A percentile compares a stretch with the other conserved stretches of the same genome.
phyloP scores from a whole-genome alignment of 2,797 vertebrate genomes.

The Oryzias dopingdopingensis region DNA sequence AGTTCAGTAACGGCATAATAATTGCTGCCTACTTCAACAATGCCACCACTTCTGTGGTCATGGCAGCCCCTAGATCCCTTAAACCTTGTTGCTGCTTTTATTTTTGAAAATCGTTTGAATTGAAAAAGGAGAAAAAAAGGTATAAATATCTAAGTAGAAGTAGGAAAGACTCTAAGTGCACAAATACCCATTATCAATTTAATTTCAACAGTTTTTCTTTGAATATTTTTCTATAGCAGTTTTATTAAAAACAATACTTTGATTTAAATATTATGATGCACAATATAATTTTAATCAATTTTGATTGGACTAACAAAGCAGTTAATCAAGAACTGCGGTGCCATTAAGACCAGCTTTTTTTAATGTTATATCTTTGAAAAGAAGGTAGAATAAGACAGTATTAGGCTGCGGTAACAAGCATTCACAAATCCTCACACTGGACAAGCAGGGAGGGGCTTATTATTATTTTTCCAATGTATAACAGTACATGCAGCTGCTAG shows the following conservation, averaged over 20 bases:
- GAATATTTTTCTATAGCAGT: background rate
- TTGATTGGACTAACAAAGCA: no score
- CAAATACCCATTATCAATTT: background rate
- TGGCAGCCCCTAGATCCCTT: conserved; percentile 41
- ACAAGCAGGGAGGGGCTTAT: no score
- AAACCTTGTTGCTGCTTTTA: conserved; percentile 20
- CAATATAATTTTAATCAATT: no score
- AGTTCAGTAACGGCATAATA: conserved; percentile 81
- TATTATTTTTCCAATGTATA: no score
- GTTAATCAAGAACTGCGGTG: no score
- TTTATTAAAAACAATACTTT: background rate
- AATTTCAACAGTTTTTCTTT: background rate
- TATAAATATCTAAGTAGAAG: conserved; percentile 31
- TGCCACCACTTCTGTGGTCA: conserved; percentile 40
- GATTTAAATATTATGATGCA: no score
- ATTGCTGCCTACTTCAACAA: conserved; percentile 79
- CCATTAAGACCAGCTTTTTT: no score
- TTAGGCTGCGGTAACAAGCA: no score
- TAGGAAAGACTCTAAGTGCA: conserved; percentile 40
- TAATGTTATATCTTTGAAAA: no score
- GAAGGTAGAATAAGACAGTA: no score
- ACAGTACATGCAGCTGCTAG: no score
- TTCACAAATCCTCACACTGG: no score
- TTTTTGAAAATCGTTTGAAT: conserved; percentile 59
- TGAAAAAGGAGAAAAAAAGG: conserved; percentile 34